Base-by-base conservation (phyloP, 2,888 invertebrate species). In the Schrankia costaestrigalis region DNA sequence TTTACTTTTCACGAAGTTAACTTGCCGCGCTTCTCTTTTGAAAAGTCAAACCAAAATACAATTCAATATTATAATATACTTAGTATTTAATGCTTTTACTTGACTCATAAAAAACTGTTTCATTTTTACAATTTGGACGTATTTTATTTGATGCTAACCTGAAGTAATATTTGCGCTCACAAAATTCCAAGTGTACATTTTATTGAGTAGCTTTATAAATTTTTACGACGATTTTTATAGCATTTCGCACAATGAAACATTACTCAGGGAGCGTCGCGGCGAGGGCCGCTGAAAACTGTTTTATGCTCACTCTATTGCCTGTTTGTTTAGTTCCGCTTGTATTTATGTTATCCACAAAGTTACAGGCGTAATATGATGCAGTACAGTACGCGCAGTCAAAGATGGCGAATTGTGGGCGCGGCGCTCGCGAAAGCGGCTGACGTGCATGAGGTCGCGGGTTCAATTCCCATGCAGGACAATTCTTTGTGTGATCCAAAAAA, bases 181-280 rank as follows among this genome's bases (percentile, higher is more conserved):
- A 71, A 77, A 79, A 74, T 72, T 78, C 67, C 69, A 71, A 79
- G 70, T 75, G 67, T 73, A 72, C 65, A 66, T 76, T 81, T 81
- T 80, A 83, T 80, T 75, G 74, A 78, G 77, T 72, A 73, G 74
- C 73, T 73, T 78, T 80, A 76, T 78, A 77, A 65, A 76, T 75
- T 78, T 80, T 80, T 79, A 81, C 70, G 78, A 71, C 67, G 44
- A 79, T 72, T 80, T 72, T 82, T 79, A 80, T 74, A 55, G 72
- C 70, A 69, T 72, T 76, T 76, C 72, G 67, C 74, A 79, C 78
- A 82, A 78, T 79, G 73, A 81, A 81, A 76, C 70, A 78, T 71
- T 71, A 68, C 69, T 49, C 55, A 38, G 59, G 47, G 59, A 71
- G 56, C 58, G n/a, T 24, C 53, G 61, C 57, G 59, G 35, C 51